Conservation (phyloP, 2,888 invertebrate genomes). For the Drosophila prostipennis region DNA sequence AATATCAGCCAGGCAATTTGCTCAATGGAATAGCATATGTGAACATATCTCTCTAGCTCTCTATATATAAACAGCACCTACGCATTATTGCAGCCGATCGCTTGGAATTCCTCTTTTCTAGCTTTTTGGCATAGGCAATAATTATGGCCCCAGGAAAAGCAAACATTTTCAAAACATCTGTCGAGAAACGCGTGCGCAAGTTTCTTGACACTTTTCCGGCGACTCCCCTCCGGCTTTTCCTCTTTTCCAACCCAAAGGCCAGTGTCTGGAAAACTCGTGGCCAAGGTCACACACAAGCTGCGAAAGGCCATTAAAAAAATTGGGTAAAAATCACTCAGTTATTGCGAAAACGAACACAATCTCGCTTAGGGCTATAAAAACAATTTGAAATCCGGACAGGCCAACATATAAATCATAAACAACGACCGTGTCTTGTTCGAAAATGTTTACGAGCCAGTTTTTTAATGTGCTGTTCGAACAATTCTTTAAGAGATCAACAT, state of each 20-base stretch:
- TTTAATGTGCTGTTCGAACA: conserved; percentile 63
- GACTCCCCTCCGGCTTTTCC: conserved; percentile 2
- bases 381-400: conserved; percentile 21
- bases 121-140: conserved; percentile 48
- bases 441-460: conserved; percentile 59
- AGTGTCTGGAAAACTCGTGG: conserved; percentile 65
- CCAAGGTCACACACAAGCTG: conserved; percentile 39
- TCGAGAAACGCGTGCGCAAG: conserved; percentile 41
- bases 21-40: conserved; percentile 59
- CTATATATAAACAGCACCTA: conserved; percentile 28
- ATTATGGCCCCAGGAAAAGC: conserved; percentile 34
- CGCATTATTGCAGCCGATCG: conserved; percentile 35
- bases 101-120: conserved; percentile 43
- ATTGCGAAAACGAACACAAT: conserved; percentile 30
- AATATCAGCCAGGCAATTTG: conserved; percentile 54
- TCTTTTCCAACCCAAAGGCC: conserved; percentile 8
- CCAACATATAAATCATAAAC: conserved; percentile 64
- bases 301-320: conserved; percentile 27
- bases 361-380: conserved; percentile 23
- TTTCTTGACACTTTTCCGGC: conserved; percentile 55
- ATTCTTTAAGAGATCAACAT: conserved; percentile 42
- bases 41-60: conserved; percentile 12
- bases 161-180: conserved; percentile 59
- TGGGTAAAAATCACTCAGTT: conserved; percentile 27
- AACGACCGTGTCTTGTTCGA: conserved; percentile 40